A percentile compares a stretch with the other conserved stretches of the same genome.
Evolutionary conservation across 2,113 vertebrate species (phyloP).

Genomic region (Gobiocypris rarus): DNA sequence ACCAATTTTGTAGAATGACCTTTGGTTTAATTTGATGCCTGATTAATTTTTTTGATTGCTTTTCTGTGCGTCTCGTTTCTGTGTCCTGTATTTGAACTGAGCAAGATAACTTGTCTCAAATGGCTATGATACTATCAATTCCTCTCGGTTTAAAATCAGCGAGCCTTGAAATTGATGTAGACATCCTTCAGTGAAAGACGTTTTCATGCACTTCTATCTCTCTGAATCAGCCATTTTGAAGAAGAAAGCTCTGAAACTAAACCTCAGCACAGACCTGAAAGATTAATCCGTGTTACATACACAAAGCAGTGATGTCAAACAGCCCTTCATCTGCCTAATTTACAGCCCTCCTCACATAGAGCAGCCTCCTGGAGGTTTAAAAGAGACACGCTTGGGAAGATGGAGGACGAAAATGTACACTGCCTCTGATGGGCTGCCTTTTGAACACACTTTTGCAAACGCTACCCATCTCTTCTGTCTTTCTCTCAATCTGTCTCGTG

Average conservation of each 20-base stretch:
- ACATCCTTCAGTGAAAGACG: background rate
- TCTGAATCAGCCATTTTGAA: conserved; percentile 29
- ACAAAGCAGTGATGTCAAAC: conserved; percentile 38
- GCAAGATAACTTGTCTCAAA: background rate
- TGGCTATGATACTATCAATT: background rate
- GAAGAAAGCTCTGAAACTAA: conserved; percentile 1
- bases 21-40: conserved; percentile 5
- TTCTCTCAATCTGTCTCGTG: background rate
- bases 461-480: background rate
- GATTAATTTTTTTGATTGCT: conserved; percentile 14
- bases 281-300: conserved; percentile 9
- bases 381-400: background rate
- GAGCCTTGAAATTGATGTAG: conserved; percentile 28
- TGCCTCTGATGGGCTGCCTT: background rate
- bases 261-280: conserved; percentile 17
- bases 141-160: conserved; percentile 13
- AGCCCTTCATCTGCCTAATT: conserved; percentile 34
- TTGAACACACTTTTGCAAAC: background rate
- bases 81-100: background rate
- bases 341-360: background rate
- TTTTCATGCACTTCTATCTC: conserved; percentile 6
- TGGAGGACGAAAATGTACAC: background rate
- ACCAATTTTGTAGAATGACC: background rate
- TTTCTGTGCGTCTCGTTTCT: background rate
- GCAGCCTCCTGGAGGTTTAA: conserved; percentile 1